Percentiles rank a stretch among this genome's conserved stretches.
Evolutionary conservation across 1,140 invertebrate genomes (phyloP).

Genomic region (Rhyzopertha dominica): DNA sequence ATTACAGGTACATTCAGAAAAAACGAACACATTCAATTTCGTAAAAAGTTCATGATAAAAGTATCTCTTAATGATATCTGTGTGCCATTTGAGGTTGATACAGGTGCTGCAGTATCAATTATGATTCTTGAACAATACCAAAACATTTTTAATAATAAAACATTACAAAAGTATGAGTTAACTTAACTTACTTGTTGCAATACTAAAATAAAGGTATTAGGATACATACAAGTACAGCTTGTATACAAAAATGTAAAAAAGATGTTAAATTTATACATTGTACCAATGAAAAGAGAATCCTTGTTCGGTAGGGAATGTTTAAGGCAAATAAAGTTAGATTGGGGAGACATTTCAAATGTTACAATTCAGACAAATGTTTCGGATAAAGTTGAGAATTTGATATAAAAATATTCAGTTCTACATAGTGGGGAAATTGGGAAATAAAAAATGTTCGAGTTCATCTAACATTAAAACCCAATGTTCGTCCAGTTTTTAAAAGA

Average conservation of each 20-base stretch:
- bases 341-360: background rate
- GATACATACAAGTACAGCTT: too few species aligned
- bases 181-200: too few species aligned
- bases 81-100: too few species aligned
- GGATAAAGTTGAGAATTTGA: background rate
- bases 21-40: too few species aligned
- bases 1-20: too few species aligned
- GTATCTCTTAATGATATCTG: too few species aligned
- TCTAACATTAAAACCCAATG: conserved; percentile 1
- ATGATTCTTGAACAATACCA: too few species aligned
- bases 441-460: background rate
- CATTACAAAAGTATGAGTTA: too few species aligned
- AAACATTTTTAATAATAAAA: too few species aligned
- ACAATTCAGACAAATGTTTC: background rate
- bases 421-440: background rate
- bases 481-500: conserved; percentile 8
- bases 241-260: background rate
- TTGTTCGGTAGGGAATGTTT: conserved; percentile 4
- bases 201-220: too few species aligned
- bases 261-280: conserved; percentile 9
- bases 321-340: background rate
- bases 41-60: too few species aligned
- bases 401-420: background rate
- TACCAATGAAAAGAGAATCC: background rate
- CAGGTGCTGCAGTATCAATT: too few species aligned